Evolutionary conservation across 1,140 invertebrate species (phyloP), one percentile per base, ranked within the genome.

Genomic region (Listronotus bonariensis): DNA sequence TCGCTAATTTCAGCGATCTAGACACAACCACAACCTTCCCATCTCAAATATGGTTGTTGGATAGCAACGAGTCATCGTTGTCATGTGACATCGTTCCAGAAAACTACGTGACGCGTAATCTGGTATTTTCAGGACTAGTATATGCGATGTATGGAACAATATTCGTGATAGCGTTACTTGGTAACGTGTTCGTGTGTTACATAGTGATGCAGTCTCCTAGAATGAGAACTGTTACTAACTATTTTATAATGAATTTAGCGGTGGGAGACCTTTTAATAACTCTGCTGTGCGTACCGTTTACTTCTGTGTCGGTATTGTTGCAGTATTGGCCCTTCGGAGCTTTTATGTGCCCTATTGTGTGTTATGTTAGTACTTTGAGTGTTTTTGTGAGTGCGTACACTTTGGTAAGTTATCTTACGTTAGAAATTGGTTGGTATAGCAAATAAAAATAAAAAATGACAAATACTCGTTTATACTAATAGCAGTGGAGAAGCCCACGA

Each of bases 181-280:
- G 92, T 1, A 95, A 95, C 74, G 86, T 87, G 11, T 83, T 92
- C 3, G 91, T 95, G 6, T 92, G 91, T 76, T 92, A 89, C 73
- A 88, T 93, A 7, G 91, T 95, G 0, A 81, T 89, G 54, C 85
- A 85, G 8, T 89, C 87, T 18, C 86, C 89, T 0, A 82, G 89
- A 32, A 95, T 94, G 92, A 84, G 89, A 65, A 93, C 92, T 0
- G 90, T 94, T 1, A 94, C 92, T 1, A 95, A 95, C 73, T 91
- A 89, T 73, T 93, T 94, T 74, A 94, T 95, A 65, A 87, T 88
- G 66, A 95, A 95, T 78, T 79, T 96, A 55, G 91, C 92, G 0
- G 79, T 94, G 8, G 91, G 91, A 17, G 92, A 96, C 76, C 87
- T 96, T 15, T 78, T 93, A 31, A 92, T 95, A 86, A 88, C 91